Conservation (phyloP, 2,888 invertebrate genomes). For the Drosophila picticornis region DNA sequence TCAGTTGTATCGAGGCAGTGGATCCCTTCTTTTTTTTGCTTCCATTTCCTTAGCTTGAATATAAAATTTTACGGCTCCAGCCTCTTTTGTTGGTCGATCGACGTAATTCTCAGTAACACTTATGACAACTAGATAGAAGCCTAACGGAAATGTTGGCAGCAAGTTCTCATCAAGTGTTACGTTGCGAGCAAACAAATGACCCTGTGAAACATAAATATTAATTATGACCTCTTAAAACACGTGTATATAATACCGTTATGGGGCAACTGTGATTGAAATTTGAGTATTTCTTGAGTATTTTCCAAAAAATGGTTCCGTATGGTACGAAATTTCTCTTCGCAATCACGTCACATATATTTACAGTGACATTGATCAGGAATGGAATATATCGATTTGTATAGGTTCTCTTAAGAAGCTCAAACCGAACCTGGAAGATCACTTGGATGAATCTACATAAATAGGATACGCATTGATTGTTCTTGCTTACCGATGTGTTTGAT, state of each 20-base stretch:
- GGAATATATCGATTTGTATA: conserved; percentile 56
- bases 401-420: conserved; percentile 40
- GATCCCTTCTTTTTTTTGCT: not conserved
- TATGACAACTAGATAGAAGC: not conserved
- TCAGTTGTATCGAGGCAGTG: not conserved
- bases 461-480: not conserved
- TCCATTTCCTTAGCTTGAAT: conserved; percentile 11
- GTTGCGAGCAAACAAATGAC: conserved; percentile 28
- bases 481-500: conserved; percentile 38
- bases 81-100: not conserved
- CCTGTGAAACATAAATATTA: not conserved
- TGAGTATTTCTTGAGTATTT: not conserved
- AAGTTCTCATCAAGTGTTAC: conserved; percentile 10
- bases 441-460: not conserved
- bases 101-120: not conserved
- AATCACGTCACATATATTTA: conserved; percentile 53
- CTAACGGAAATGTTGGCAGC: not conserved
- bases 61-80: not conserved
- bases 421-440: not conserved
- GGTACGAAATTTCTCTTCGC: conserved; percentile 31
- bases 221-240: not conserved
- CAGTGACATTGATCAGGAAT: conserved; percentile 39
- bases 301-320: conserved; percentile 25
- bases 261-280: conserved; percentile 56
- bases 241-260: not conserved